Evolutionary conservation across 2,113 vertebrate genomes (phyloP), one percentile per base, ranked within the genome.

Genomic region (Microtus montanus): DNA sequence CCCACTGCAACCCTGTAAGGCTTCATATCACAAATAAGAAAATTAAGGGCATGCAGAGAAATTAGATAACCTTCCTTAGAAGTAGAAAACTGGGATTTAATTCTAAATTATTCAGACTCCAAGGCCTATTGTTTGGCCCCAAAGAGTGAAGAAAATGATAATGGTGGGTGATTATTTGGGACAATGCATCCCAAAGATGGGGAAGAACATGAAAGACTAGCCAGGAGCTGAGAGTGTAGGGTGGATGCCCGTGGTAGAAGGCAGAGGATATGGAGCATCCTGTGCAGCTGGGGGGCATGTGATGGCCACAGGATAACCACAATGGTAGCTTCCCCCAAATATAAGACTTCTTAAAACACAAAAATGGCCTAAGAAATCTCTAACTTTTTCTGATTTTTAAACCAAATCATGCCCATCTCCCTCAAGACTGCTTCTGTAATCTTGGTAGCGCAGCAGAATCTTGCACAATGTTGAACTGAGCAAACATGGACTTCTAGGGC

Each of bases 31-130:
- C 47, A 82, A 90, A 85, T 52, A 30, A 96, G 84, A 74, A 64
- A 63, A 86, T 3, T 52, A 66, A 91, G 63, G 68, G 22, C 15
- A 47, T 66, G 52, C 20, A 70, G 28, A 90, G 64, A 92, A 30
- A 44, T 63, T 74, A 79, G 88, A 58, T 41, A 86, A 61, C 30
- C 26, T 73, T 22, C 10, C 52, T 38, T 77, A 74, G 66, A 96
- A 85, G 52, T 19, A 90, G 64, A 95, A 92, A 90, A 38, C 52
- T 92, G 15, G 24, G 24, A 77, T 84, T 96, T 89, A 86, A 87
- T 89, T 54, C 54, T 77, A 87, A 86, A 84, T 74, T 58, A 70
- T 88, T 88, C 54, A 80, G 73, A 93, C 22, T 14, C 52, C 17
- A 92, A 89, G 82, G 35, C 15, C 38, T 63, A 75, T 10, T 33